Conservation (phyloP, 2,888 invertebrate genomes). For the Eristalis arbustorum region DNA sequence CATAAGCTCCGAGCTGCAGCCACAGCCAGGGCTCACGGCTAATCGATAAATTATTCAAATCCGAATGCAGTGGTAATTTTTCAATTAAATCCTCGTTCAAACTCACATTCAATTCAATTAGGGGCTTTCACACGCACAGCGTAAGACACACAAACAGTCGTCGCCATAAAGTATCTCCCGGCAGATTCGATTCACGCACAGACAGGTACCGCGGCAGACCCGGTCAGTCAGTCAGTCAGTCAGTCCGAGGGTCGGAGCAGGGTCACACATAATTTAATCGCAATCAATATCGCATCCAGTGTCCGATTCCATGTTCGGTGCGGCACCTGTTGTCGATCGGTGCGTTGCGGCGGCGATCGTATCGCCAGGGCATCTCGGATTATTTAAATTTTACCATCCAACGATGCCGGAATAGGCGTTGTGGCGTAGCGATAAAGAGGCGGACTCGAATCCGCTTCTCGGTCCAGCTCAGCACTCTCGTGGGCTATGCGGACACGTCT, state of each 20-base stretch:
- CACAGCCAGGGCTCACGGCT: constrained; percentile 4
- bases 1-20: not conserved
- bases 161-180: constrained; percentile 20
- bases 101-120: constrained; percentile 69
- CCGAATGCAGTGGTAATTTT: constrained; percentile 61
- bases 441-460: constrained; percentile 36
- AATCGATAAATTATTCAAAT: constrained; percentile 68
- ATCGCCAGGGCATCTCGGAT: constrained; percentile 35
- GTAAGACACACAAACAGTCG: constrained; percentile 26
- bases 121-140: constrained; percentile 58
- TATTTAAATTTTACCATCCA: constrained; percentile 55
- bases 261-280: constrained; percentile 57
- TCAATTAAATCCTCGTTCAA: constrained; percentile 70
- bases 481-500: constrained; percentile 6
- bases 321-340: constrained; percentile 55
- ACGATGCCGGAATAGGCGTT: not conserved
- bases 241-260: not conserved
- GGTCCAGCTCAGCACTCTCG: constrained; percentile 25
- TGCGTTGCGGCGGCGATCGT: not conserved
- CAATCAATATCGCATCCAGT: constrained; percentile 55
- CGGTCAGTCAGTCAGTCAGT: not conserved
- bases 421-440: constrained; percentile 6
- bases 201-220: no score
- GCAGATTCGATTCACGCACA: not conserved
- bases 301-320: constrained; percentile 47